Conservation (phyloP, 2,888 invertebrate genomes). For the Mythimna pallens region DNA sequence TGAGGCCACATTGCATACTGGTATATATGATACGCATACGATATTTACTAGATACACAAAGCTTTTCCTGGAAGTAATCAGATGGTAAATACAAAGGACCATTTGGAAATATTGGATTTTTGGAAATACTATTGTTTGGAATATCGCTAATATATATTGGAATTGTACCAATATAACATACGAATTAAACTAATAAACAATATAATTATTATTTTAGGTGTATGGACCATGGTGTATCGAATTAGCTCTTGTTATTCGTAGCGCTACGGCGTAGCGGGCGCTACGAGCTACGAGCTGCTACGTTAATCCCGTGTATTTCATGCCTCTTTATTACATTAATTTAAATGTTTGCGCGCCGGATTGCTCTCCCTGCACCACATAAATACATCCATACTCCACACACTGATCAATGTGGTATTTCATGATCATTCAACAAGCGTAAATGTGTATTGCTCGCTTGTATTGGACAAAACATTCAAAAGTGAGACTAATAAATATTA, state of each 20-base stretch:
- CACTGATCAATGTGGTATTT: conserved; percentile 59
- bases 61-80: neutral
- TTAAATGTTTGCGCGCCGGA: conserved; percentile 88
- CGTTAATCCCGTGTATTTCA: conserved; percentile 82
- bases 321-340: conserved; percentile 90
- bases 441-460: conserved; percentile 5
- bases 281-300: conserved; percentile 70
- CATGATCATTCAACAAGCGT: conserved; percentile 29
- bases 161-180: neutral
- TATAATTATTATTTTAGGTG: neutral
- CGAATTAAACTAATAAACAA: neutral
- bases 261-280: conserved; percentile 50
- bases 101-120: neutral
- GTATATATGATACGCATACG: too few species aligned
- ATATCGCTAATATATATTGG: neutral
- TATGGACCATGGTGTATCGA: neutral
- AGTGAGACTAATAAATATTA: neutral
- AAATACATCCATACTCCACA: conserved; percentile 69
- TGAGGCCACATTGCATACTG: neutral
- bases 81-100: too few species aligned
- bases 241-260: conserved; percentile 34
- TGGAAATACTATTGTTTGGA: neutral
- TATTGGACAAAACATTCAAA: neutral
- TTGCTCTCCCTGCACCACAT: conserved; percentile 75
- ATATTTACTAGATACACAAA: neutral